Evolutionary conservation across 1,140 invertebrate genomes (phyloP).

Genomic region (Phymastichus coffea): DNA sequence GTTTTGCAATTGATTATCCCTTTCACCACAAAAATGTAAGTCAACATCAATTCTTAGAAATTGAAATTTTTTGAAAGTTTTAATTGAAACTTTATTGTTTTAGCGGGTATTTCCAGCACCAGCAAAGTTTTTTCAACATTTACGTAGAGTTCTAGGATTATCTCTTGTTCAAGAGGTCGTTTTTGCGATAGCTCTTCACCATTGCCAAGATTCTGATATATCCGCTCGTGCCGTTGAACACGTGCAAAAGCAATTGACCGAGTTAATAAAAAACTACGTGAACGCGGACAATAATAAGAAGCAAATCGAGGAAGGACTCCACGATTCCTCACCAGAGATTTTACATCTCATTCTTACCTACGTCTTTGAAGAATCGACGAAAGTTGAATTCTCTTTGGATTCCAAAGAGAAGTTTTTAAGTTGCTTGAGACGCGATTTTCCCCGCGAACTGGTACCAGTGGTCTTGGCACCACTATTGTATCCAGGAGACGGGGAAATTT

Average conservation of each 20-base stretch:
- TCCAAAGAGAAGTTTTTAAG: conserved; percentile 79
- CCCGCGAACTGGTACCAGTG: conserved; percentile 81
- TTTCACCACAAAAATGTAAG: conserved; percentile 63
- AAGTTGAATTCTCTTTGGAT: conserved; percentile 65
- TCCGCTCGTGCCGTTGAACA: conserved; percentile 71
- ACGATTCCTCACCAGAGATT: conserved; percentile 85
- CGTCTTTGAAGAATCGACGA: conserved; percentile 58
- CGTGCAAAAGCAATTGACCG: conserved; percentile 78
- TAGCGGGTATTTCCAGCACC: conserved; percentile 69
- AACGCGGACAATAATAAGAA: conserved; percentile 71
- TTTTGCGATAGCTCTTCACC: conserved; percentile 79
- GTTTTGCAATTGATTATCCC: conserved; percentile 77
- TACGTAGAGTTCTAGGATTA: conserved; percentile 81
- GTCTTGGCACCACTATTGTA: conserved; percentile 86
- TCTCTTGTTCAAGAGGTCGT: conserved; percentile 86
- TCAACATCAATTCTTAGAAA: background rate
- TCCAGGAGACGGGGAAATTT: conserved; percentile 72
- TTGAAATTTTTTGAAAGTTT: background rate
- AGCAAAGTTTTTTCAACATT: conserved; percentile 75
- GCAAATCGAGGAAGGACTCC: conserved; percentile 72
- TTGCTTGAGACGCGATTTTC: conserved; percentile 82
- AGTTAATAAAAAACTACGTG: conserved; percentile 80
- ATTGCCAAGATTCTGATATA: conserved; percentile 77
- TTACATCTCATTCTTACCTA: conserved; percentile 78
- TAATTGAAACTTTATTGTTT: conserved; percentile 5